Conservation (phyloP, 2,113 vertebrate species). For the Origma solitaria region DNA sequence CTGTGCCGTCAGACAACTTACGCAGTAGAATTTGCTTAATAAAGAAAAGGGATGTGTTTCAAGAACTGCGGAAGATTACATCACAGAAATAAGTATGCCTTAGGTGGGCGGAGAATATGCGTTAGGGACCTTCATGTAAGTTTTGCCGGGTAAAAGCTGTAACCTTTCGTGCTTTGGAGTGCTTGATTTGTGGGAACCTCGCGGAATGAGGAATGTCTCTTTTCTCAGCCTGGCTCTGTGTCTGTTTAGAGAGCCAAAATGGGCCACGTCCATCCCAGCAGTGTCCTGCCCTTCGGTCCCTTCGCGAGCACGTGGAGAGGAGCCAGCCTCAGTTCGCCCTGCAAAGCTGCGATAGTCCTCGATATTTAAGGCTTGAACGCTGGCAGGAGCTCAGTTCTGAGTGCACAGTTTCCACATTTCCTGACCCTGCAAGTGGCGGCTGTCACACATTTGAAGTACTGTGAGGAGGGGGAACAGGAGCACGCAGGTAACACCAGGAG, state of each 20-base stretch:
- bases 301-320: rapidly evolving
- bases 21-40: background rate
- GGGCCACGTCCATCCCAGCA: background rate
- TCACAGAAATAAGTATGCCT: background rate
- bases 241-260: background rate
- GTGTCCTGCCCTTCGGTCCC: background rate
- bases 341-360: background rate
- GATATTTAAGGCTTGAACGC: background rate
- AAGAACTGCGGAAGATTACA: too few species aligned
- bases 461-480: background rate
- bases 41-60: background rate
- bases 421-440: background rate
- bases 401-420: background rate
- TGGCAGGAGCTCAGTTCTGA: too few species aligned
- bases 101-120: too few species aligned
- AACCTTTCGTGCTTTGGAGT: background rate
- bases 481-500: background rate
- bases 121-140: too few species aligned
- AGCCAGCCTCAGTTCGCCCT: background rate
- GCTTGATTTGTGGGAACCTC: background rate
- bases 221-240: background rate
- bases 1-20: background rate
- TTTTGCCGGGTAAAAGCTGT: background rate
- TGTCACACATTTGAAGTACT: background rate
- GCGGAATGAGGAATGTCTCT: too few species aligned